These are phyloP conservation scores for Tringa solitaria DNA, from an alignment of 2,113 vertebrate species.

Conservation along the genomic window DNA sequence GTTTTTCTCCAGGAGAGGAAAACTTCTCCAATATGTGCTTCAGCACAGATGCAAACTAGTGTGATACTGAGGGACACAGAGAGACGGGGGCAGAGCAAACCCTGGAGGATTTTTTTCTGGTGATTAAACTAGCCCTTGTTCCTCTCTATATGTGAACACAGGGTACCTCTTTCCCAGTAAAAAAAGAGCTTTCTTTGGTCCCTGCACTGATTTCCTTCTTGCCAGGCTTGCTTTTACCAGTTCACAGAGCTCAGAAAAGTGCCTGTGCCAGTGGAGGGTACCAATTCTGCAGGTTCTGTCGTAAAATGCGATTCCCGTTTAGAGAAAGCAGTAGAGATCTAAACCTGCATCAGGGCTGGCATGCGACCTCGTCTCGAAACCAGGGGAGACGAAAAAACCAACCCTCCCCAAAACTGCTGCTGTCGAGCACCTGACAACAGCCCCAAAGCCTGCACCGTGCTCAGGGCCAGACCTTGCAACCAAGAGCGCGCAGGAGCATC, in stretches of 20 bases:
- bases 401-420: neutral
- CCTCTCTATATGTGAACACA: neutral
- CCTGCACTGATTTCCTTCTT: neutral
- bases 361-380: neutral
- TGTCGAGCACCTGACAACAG: neutral
- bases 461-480: neutral
- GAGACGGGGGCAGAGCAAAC: neutral
- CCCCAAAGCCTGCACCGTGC: rapidly evolving
- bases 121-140: neutral
- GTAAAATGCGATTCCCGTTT: neutral
- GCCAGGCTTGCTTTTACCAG: neutral
- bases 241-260: neutral
- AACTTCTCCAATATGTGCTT: neutral
- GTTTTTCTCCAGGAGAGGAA: neutral
- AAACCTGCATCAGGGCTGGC: neutral
- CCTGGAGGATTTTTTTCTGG: neutral
- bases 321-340: neutral
- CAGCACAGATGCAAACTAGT: neutral
- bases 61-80: neutral
- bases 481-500: neutral
- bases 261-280: neutral
- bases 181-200: neutral
- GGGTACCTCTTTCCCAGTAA: neutral
- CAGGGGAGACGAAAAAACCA: neutral
- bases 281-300: neutral